Conservation (phyloP, 2,888 invertebrate species). For the Cataglyphis rosenhaueri region DNA sequence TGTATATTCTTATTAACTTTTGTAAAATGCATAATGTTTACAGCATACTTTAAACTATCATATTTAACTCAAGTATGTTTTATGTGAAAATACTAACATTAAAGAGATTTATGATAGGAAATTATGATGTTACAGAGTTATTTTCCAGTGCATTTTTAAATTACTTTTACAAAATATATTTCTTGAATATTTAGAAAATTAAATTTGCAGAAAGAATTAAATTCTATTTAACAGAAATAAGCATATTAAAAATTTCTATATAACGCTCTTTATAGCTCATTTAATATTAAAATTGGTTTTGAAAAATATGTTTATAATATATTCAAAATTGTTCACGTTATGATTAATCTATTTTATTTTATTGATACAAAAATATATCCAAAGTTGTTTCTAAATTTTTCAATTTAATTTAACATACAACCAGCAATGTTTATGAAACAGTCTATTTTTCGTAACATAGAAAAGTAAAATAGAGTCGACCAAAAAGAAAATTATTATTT, state of each 20-base stretch:
- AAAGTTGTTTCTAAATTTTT: slow-evolving; percentile 14
- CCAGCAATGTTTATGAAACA: background rate
- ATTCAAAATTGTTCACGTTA: background rate
- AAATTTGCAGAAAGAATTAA: slow-evolving; percentile 29
- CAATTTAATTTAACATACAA: slow-evolving; percentile 14
- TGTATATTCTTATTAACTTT: background rate
- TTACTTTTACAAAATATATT: slow-evolving; percentile 9
- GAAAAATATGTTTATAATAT: background rate
- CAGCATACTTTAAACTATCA: slow-evolving; percentile 14
- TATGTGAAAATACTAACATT: slow-evolving; percentile 20
- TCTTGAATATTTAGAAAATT: slow-evolving; percentile 31
- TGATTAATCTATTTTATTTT: slow-evolving; percentile 6
- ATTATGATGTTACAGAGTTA: slow-evolving; percentile 31
- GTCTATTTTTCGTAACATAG: background rate
- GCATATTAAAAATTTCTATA: background rate
- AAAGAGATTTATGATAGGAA: slow-evolving; percentile 20
- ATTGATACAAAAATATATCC: background rate
- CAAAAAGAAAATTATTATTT: slow-evolving; percentile 31
- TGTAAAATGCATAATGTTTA: slow-evolving; percentile 6
- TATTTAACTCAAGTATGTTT: slow-evolving; percentile 41
- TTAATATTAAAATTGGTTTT: slow-evolving; percentile 26
- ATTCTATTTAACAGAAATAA: background rate
- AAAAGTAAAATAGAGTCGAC: background rate
- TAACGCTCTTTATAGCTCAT: background rate
- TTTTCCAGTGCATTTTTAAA: slow-evolving; percentile 18